Conservation (phyloP, 2,888 invertebrate species). For the Fabriciana adippe region DNA sequence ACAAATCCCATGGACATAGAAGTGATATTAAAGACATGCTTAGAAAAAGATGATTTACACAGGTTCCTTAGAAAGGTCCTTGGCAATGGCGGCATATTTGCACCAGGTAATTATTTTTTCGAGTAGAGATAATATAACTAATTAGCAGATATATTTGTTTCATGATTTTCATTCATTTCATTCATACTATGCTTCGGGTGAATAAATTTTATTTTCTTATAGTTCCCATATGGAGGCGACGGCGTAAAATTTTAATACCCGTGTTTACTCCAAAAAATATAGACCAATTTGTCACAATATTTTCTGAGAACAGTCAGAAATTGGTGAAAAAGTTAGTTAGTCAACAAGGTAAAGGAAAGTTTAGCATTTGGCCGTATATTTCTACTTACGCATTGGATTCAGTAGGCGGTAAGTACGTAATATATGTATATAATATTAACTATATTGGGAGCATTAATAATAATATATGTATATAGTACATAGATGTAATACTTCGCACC, state of each 20-base stretch:
- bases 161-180: no score
- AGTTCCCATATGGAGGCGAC: slow-evolving; percentile 83
- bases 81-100: slow-evolving; percentile 50
- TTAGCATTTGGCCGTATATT: slow-evolving; percentile 79
- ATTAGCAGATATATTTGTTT: no score
- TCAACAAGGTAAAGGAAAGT: slow-evolving; percentile 50
- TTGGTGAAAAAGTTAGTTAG: slow-evolving; percentile 67
- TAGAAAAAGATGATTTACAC: slow-evolving; percentile 57
- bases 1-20: slow-evolving; percentile 64
- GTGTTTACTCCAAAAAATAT: slow-evolving; percentile 86
- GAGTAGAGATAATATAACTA: neutral
- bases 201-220: slow-evolving; percentile 21
- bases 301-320: slow-evolving; percentile 81
- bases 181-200: neutral
- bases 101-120: slow-evolving; percentile 35
- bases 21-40: slow-evolving; percentile 62
- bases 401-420: slow-evolving; percentile 80
- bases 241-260: slow-evolving; percentile 84
- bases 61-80: slow-evolving; percentile 42
- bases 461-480: no score
- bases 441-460: no score
- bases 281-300: slow-evolving; percentile 84
- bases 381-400: slow-evolving; percentile 84
- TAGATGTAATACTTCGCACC: no score
- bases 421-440: no score